Percentiles rank a stretch among this genome's conserved stretches.
These are phyloP conservation scores for Mycalesis mineus DNA, from an alignment of 2,888 invertebrate species.

Conservation along the genomic window DNA sequence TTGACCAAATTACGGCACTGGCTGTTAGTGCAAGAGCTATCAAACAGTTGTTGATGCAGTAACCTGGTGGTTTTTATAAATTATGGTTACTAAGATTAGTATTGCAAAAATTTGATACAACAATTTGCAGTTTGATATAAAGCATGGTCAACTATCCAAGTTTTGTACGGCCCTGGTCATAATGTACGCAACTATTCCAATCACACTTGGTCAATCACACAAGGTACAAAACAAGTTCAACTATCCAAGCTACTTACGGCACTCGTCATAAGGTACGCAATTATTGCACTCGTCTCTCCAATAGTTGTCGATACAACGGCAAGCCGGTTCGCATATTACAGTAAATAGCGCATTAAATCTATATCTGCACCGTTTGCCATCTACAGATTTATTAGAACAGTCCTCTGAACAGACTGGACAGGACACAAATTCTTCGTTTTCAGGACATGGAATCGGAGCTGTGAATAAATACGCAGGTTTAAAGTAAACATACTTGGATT, in stretches of 20 bases:
- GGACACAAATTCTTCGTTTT: constrained; percentile 20
- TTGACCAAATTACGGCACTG: too few relatives aligned
- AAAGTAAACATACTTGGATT: neutral
- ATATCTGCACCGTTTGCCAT: constrained; percentile 19
- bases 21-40: too few relatives aligned
- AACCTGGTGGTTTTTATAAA: too few relatives aligned
- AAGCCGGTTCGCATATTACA: constrained; percentile 36
- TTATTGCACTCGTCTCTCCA: constrained; percentile 33
- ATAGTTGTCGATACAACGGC: constrained; percentile 41
- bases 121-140: too few relatives aligned
- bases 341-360: constrained; percentile 19
- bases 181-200: neutral
- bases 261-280: constrained; percentile 34
- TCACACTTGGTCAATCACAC: too few relatives aligned
- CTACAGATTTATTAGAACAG: constrained; percentile 17
- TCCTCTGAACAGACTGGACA: constrained; percentile 24
- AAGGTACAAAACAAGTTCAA: neutral
- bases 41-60: too few relatives aligned
- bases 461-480: neutral
- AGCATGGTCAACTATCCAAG: too few relatives aligned
- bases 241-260: constrained; percentile 9
- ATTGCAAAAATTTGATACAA: too few relatives aligned
- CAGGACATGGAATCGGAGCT: constrained; percentile 23
- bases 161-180: neutral
- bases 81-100: too few relatives aligned